phyloP scores from a whole-genome alignment of 2,888 invertebrate genomes.

The Drosophila engyochracea region DNA sequence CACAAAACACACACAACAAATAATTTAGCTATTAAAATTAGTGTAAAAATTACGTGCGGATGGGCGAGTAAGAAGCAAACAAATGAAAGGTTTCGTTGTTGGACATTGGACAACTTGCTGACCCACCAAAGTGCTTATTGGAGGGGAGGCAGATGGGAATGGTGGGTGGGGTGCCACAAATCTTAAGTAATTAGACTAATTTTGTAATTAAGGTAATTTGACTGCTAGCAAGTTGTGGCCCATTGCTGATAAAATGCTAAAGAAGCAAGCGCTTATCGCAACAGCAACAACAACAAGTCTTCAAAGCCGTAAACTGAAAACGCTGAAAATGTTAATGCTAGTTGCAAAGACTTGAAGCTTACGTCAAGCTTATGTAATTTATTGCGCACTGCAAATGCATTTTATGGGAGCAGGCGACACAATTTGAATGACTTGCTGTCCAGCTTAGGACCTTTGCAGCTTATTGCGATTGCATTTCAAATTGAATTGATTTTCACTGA shows the following conservation, averaged over 20 bases:
- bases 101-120: constrained; percentile 51
- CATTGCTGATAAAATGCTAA: constrained; percentile 64
- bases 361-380: constrained; percentile 8
- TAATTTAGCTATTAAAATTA: constrained; percentile 73
- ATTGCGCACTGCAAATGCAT: constrained; percentile 10
- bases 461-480: constrained; percentile 41
- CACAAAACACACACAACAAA: constrained; percentile 53
- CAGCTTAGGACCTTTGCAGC: constrained; percentile 2
- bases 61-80: constrained; percentile 36
- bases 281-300: constrained; percentile 15
- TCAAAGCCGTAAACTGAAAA: neutral
- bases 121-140: constrained; percentile 50
- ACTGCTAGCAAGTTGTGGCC: constrained; percentile 51
- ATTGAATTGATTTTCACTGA: constrained; percentile 45
- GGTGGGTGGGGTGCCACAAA: constrained; percentile 35
- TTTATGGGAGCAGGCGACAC: constrained; percentile 13
- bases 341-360: neutral
- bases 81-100: constrained; percentile 3
- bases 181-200: constrained; percentile 74
- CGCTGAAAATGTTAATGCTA: constrained; percentile 1
- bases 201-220: constrained; percentile 73
- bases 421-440: neutral
- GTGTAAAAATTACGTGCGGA: constrained; percentile 72
- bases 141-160: neutral
- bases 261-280: constrained; percentile 43